phyloP scores from a whole-genome alignment of 1,140 invertebrate species.

The Ridgeia piscesae region DNA sequence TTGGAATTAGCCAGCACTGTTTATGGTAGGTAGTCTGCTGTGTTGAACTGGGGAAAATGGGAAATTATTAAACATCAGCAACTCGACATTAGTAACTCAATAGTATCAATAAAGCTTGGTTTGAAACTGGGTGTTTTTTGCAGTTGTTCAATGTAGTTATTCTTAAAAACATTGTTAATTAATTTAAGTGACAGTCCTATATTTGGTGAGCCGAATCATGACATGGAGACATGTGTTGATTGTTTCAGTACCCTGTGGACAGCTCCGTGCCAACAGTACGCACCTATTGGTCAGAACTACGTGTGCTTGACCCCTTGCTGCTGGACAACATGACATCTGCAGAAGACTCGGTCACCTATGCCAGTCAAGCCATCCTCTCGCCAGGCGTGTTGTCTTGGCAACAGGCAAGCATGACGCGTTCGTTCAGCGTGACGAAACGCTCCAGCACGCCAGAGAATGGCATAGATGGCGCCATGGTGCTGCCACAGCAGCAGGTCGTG shows the following conservation, averaged over 20 bases:
- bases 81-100: background rate
- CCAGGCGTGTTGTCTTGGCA: background rate
- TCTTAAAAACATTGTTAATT: too few relatives aligned
- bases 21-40: background rate
- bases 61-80: background rate
- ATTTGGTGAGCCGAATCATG: too few relatives aligned
- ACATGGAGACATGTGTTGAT: background rate
- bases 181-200: too few relatives aligned
- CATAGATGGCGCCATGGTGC: background rate
- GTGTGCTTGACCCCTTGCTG: slow-evolving; percentile 37
- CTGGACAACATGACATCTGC: background rate
- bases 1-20: too few relatives aligned
- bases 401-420: background rate
- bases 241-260: slow-evolving; percentile 48
- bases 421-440: background rate
- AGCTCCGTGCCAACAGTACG: slow-evolving; percentile 48
- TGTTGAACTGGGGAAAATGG: background rate
- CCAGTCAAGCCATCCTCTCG: background rate
- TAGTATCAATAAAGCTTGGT: too few relatives aligned
- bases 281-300: slow-evolving; percentile 53
- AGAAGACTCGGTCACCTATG: background rate
- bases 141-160: too few relatives aligned
- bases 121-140: too few relatives aligned
- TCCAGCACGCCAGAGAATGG: too few relatives aligned
- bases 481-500: slow-evolving; percentile 22